phyloP scores from a whole-genome alignment of 2,797 vertebrate species.

The Protonibea diacanthus region DNA sequence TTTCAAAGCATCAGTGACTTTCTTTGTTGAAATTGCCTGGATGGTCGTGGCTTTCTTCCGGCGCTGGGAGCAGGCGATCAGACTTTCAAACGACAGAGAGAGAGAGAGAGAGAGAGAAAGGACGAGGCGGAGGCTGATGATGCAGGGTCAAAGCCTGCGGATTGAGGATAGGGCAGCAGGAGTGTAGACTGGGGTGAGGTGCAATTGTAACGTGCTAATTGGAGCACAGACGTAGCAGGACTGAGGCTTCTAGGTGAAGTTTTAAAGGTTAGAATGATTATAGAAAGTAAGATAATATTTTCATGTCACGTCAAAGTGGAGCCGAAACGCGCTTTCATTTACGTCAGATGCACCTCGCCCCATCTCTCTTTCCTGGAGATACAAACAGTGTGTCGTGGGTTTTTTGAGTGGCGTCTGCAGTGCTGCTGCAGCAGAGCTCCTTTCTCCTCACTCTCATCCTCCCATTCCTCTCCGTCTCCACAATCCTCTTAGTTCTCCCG shows the following conservation, averaged over 20 bases:
- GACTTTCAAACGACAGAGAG: slow-evolving; percentile 54
- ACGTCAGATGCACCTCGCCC: slow-evolving; percentile 16
- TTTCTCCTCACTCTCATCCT: slow-evolving; percentile 62
- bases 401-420: slow-evolving; percentile 57
- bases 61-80: slow-evolving; percentile 45
- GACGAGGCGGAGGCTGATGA: slow-evolving; percentile 41
- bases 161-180: slow-evolving; percentile 39
- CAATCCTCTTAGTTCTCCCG: slow-evolving; percentile 79
- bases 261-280: slow-evolving; percentile 43
- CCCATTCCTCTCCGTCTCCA: slow-evolving; percentile 55
- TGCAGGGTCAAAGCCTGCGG: slow-evolving; percentile 46
- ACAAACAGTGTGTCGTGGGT: slow-evolving; percentile 38
- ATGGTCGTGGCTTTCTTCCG: slow-evolving; percentile 54
- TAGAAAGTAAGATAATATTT: slow-evolving; percentile 11
- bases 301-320: slow-evolving; percentile 5
- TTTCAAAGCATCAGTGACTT: slow-evolving; percentile 70
- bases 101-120: background rate
- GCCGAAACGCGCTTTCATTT: slow-evolving; percentile 12
- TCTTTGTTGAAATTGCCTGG: slow-evolving; percentile 69
- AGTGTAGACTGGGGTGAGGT: slow-evolving; percentile 19
- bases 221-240: slow-evolving; percentile 21
- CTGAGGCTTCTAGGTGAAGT: slow-evolving; percentile 8
- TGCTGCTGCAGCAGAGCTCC: slow-evolving; percentile 50
- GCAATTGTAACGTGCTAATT: slow-evolving; percentile 34
- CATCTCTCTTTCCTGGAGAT: slow-evolving; percentile 32